Percentiles rank a stretch among this genome's conserved stretches.
phyloP scores from a whole-genome alignment of 2,888 invertebrate species.

The Hermaeophaga mercurialis region DNA sequence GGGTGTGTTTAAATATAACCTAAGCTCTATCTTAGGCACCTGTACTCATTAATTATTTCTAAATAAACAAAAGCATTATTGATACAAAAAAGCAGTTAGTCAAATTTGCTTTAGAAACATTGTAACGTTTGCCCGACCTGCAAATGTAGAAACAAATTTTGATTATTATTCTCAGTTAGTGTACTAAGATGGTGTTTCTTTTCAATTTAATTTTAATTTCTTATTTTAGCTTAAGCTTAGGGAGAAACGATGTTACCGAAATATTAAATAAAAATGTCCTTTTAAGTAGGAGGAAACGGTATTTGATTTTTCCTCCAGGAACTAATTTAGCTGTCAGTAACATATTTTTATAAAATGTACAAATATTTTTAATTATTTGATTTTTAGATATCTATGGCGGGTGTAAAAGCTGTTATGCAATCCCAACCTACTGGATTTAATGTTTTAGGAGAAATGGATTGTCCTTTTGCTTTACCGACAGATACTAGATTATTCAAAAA shows the following conservation, averaged over 20 bases:
- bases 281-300: constrained; percentile 58
- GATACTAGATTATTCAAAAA: constrained; percentile 55
- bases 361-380: neutral
- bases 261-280: constrained; percentile 39
- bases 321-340: constrained; percentile 53
- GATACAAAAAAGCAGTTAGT: neutral
- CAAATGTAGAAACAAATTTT: neutral
- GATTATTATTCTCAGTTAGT: neutral
- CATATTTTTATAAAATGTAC: neutral
- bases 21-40: too few relatives aligned
- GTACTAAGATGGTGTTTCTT: constrained; percentile 12
- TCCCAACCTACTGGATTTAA: constrained; percentile 65
- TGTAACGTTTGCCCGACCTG: neutral
- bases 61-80: too few relatives aligned
- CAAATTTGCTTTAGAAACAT: neutral
- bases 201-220: constrained; percentile 15
- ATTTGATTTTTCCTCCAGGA: constrained; percentile 60
- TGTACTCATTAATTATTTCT: too few relatives aligned
- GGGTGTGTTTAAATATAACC: too few relatives aligned
- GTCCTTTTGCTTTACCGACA: constrained; percentile 61
- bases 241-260: constrained; percentile 29
- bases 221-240: constrained; percentile 14
- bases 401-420: constrained; percentile 63
- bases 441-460: constrained; percentile 64
- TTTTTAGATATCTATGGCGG: constrained; percentile 62